Evolutionary conservation across 2,888 invertebrate genomes (phyloP).

Genomic region (Celastrina argiolus): DNA sequence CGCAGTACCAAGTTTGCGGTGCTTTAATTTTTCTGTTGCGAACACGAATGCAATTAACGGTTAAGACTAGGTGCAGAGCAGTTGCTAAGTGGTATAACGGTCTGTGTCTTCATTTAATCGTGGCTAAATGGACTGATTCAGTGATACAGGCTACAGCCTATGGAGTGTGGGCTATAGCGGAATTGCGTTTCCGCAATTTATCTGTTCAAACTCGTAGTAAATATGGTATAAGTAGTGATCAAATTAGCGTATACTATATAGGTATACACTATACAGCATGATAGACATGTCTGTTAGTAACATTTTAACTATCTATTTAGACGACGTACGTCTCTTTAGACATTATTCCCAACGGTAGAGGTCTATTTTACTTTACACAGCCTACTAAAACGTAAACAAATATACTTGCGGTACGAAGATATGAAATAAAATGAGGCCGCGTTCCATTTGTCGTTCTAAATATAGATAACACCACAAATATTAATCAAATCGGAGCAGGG

Average conservation of each 20-base stretch:
- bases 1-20: not conserved
- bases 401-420: not conserved
- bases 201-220: not conserved
- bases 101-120: conserved; percentile 2
- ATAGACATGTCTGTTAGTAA: no score
- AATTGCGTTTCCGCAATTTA: not conserved
- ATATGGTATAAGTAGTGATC: not conserved
- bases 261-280: no score
- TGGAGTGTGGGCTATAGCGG: not conserved
- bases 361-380: not conserved
- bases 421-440: not conserved
- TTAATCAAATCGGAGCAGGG: not conserved
- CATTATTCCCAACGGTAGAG: not conserved
- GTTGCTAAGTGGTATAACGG: conserved; percentile 7
- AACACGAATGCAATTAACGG: conserved; percentile 6
- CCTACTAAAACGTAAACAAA: conserved; percentile 4
- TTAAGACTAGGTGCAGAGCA: conserved; percentile 10
- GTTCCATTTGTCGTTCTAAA: conserved; percentile 14
- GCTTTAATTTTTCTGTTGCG: not conserved
- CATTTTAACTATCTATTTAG: no score
- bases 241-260: no score
- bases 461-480: conserved; percentile 12
- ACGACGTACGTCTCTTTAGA: not conserved
- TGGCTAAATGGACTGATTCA: not conserved
- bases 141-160: conserved; percentile 1